phyloP scores from a whole-genome alignment of 2,888 invertebrate species.

The Campoplex capitator region DNA sequence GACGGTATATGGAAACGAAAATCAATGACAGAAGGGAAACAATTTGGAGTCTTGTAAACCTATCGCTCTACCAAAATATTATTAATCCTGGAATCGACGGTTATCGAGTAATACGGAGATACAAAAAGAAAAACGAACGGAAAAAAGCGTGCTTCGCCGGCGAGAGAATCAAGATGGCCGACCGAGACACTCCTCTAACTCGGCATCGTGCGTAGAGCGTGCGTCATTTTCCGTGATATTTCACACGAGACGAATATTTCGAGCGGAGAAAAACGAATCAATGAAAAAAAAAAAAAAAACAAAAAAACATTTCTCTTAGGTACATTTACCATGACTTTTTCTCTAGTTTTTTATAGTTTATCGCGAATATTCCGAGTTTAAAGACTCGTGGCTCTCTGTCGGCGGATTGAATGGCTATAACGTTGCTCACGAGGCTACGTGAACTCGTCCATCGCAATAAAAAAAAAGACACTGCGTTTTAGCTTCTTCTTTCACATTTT shows the following conservation, averaged over 20 bases:
- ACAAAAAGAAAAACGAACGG: constrained; percentile 41
- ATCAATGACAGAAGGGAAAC: background rate
- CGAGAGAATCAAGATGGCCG: constrained; percentile 79
- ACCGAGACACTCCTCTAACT: constrained; percentile 74
- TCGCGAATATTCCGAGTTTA: background rate
- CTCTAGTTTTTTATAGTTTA: background rate
- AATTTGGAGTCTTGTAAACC: background rate
- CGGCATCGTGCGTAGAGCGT: constrained; percentile 74
- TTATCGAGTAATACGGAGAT: constrained; percentile 32
- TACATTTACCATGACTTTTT: background rate
- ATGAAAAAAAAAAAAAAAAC: background rate
- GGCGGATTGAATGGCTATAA: constrained; percentile 74
- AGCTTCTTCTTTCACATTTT: background rate
- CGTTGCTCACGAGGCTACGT: constrained; percentile 75
- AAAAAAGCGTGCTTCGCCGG: constrained; percentile 75
- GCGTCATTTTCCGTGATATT: constrained; percentile 74
- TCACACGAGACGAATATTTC: constrained; percentile 17
- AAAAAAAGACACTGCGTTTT: constrained; percentile 21
- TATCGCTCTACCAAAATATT: constrained; percentile 3
- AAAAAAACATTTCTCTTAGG: background rate
- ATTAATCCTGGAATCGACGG: background rate
- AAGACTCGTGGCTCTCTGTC: constrained; percentile 43
- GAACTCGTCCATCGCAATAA: constrained; percentile 54
- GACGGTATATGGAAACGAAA: constrained; percentile 41
- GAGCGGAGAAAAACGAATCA: background rate